Base-by-base conservation (phyloP, 92 coral and sea anemone species). In the Anthopleura xanthogrammica region DNA sequence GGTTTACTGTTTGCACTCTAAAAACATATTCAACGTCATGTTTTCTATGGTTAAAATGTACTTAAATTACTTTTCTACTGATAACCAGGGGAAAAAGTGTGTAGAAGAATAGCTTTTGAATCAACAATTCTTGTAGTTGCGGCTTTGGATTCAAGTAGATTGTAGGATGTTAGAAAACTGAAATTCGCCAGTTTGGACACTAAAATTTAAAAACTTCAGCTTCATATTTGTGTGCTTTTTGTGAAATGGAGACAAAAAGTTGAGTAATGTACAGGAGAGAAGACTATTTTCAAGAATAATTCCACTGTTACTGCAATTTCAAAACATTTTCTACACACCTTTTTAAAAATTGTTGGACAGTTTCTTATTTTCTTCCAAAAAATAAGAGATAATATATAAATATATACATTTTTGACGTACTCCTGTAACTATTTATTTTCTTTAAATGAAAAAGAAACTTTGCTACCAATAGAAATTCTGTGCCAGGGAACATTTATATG, bases 351-450 rank as follows among this genome's bases (percentile, higher is more conserved):
- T n/a, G 17, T 68, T 36, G 43, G 74, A 68, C 74, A 68, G 13
- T 36, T 29, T 68, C 74, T 68, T 68, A 68, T 68, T 65, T 66
- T 70, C 60, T 20, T 70, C 62, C 77, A 68, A 81, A 66, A 80
- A 57, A 79, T 20, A 46, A 81, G 54, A 81, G 48, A 68, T 64
- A 65, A 68, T 81, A 81, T 80, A 79, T 68, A 70, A 71, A 68
- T 48, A 81, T 81, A 70, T 81, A 81, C 84, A 41, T 70, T 81
- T 54, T 68, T 62, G 71, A 29, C 84, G 41, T 66, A 62, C 83
- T 80, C 84, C 23, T 84, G 65, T 74, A 52, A 22, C 80, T 83
- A 84, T 84, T 84, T 84, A 84, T 84, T 84, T 84, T 84, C 60
- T 84, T 56, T 84, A 83, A 52, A 84, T 84, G 66, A 52, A 77